phyloP scores from a whole-genome alignment of 2,888 invertebrate species.

The Agonopterix alstromeriana region DNA sequence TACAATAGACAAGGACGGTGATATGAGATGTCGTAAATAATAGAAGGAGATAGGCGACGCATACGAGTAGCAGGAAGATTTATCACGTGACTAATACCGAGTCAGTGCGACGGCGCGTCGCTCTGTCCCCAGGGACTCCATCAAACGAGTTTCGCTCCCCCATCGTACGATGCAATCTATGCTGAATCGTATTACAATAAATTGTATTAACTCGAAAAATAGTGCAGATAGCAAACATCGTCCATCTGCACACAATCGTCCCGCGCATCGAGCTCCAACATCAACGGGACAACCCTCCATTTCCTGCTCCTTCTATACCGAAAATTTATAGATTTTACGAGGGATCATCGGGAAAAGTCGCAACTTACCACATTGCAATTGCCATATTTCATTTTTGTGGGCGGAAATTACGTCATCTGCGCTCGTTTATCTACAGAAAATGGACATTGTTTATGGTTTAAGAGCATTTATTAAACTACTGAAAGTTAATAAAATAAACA shows the following conservation, averaged over 20 bases:
- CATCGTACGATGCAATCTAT: slow-evolving; percentile 73
- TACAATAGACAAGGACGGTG: slow-evolving; percentile 48
- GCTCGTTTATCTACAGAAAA: slow-evolving; percentile 40
- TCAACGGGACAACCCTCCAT: slow-evolving; percentile 45
- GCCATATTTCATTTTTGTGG: slow-evolving; percentile 64
- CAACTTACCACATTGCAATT: slow-evolving; percentile 64
- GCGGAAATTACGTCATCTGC: slow-evolving; percentile 63
- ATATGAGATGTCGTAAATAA: slow-evolving; percentile 42
- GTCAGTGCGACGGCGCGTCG: slow-evolving; percentile 61
- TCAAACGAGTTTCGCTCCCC: slow-evolving; percentile 76
- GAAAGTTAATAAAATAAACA: not conserved
- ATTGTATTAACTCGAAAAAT: slow-evolving; percentile 77
- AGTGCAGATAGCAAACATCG: slow-evolving; percentile 74
- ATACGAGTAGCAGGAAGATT: slow-evolving; percentile 58
- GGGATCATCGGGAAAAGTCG: slow-evolving; percentile 65
- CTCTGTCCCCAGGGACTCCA: slow-evolving; percentile 51
- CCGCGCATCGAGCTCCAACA: slow-evolving; percentile 37
- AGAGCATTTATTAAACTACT: slow-evolving; percentile 1
- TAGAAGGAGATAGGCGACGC: slow-evolving; percentile 50
- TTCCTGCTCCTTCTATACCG: slow-evolving; percentile 50
- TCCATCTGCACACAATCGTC: slow-evolving; percentile 73
- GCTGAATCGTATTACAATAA: slow-evolving; percentile 77
- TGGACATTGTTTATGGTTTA: slow-evolving; percentile 17
- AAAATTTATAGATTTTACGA: slow-evolving; percentile 72
- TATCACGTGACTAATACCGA: slow-evolving; percentile 75